A percentile compares a stretch with the other conserved stretches of the same genome.
Conservation (phyloP, 2,797 vertebrate species). For the Pagetopsis macropterus region DNA sequence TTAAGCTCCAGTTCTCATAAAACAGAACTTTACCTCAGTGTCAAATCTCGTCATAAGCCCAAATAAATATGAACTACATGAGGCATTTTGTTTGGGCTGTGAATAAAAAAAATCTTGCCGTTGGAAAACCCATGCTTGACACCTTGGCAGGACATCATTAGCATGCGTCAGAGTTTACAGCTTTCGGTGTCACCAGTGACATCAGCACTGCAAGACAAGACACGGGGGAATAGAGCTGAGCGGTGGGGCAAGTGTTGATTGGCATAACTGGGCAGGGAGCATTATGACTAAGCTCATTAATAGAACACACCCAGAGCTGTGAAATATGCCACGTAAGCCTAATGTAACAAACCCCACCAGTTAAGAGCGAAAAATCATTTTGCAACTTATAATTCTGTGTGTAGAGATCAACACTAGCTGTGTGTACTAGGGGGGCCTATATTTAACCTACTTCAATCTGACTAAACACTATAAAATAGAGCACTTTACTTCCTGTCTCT, state of each 20-base stretch:
- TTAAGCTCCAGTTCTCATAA: conserved; percentile 2
- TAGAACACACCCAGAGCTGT: conserved; percentile 66
- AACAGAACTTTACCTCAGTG: conserved; percentile 13
- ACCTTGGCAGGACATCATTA: conserved; percentile 53
- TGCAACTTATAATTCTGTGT: conserved; percentile 5
- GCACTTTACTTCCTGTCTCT: conserved; percentile 29
- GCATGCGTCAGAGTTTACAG: conserved; percentile 47
- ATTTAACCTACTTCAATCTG: conserved; percentile 33
- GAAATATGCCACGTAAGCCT: conserved; percentile 42
- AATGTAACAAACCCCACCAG: conserved; percentile 36
- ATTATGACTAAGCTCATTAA: conserved; percentile 64
- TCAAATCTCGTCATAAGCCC: not conserved
- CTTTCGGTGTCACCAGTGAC: conserved; percentile 68
- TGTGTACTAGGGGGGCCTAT: conserved; percentile 3
- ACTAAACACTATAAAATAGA: conserved; percentile 30
- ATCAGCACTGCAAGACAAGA: conserved; percentile 68
- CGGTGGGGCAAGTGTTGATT: conserved; percentile 59
- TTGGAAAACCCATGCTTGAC: conserved; percentile 56
- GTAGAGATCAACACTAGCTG: not conserved
- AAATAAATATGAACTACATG: conserved; percentile 19
- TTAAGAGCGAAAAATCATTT: conserved; percentile 10
- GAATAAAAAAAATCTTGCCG: conserved; percentile 13
- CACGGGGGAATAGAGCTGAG: conserved; percentile 52
- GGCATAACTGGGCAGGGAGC: conserved; percentile 67
- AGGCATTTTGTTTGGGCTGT: conserved; percentile 46